Conservation (phyloP, 2,113 vertebrate genomes). For the Hyperoodon ampullatus region DNA sequence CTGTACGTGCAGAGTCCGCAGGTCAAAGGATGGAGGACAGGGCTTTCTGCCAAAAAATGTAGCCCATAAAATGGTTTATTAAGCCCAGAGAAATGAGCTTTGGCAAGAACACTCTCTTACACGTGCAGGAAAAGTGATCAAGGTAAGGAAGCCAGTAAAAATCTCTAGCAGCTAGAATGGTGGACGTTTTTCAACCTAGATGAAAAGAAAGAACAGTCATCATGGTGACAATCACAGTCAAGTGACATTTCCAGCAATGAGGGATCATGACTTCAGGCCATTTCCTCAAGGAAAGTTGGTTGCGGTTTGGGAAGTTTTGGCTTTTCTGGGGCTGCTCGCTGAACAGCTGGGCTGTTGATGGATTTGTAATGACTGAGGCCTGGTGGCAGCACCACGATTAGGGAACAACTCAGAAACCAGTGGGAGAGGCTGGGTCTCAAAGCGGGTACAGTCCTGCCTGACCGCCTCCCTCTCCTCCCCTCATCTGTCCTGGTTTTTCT, state of each 20-base stretch:
- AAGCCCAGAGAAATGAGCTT: constrained; percentile 59
- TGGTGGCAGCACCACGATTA: not conserved
- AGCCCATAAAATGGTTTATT: constrained; percentile 59
- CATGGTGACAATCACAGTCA: not conserved
- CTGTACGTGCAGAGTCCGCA: not conserved
- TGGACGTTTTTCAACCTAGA: constrained; percentile 13
- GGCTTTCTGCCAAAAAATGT: constrained; percentile 33
- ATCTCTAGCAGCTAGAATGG: constrained; percentile 6
- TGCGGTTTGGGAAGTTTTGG: not conserved
- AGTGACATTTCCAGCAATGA: not conserved
- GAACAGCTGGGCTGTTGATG: not conserved
- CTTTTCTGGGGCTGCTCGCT: not conserved
- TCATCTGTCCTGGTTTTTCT: not conserved
- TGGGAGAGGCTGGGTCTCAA: not conserved
- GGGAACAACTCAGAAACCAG: not conserved
- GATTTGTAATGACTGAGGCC: not conserved
- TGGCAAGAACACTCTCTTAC: constrained; percentile 16
- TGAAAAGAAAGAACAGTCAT: not conserved
- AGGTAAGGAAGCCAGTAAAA: constrained; percentile 47
- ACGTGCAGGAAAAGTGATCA: constrained; percentile 56
- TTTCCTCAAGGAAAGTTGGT: not conserved
- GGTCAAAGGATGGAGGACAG: not conserved
- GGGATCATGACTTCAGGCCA: not conserved
- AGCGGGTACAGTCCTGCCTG: not conserved
- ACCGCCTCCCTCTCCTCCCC: not conserved